Conservation (phyloP, 2,888 invertebrate species). For the Xanthorhoe designata region DNA sequence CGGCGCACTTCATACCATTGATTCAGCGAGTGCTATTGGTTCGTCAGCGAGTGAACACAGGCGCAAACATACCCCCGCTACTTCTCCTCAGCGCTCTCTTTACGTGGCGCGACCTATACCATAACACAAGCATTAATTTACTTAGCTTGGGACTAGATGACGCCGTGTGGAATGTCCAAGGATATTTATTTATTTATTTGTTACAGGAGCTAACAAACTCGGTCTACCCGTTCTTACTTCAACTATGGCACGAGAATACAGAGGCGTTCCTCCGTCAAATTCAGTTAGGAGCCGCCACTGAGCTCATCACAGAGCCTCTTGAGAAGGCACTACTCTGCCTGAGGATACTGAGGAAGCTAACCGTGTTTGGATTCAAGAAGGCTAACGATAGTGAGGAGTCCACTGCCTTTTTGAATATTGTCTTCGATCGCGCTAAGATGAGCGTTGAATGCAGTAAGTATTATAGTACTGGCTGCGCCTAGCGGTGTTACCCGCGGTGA, state of each 20-base stretch:
- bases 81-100: no score
- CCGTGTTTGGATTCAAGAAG: conserved; percentile 92
- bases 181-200: no score
- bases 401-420: conserved; percentile 90
- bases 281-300: conserved; percentile 85
- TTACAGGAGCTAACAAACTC: conserved; percentile 90
- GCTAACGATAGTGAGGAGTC: conserved; percentile 91
- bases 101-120: no score
- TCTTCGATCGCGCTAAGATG: conserved; percentile 91
- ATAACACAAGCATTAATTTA: no score
- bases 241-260: conserved; percentile 92
- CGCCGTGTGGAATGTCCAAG: no score
- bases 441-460: conserved; percentile 93
- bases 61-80: no score
- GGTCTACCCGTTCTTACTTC: conserved; percentile 90
- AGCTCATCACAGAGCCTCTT: conserved; percentile 88
- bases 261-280: conserved; percentile 88
- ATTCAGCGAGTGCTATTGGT: no score
- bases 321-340: conserved; percentile 93
- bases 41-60: no score
- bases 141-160: no score
- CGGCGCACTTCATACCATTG: no score
- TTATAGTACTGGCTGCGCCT: conserved; percentile 10
- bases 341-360: conserved; percentile 93
- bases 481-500: no score